Evolutionary conservation across 2,888 invertebrate genomes (phyloP), one percentile per base, ranked within the genome.

Genomic region (Cheilosia scutellata): DNA sequence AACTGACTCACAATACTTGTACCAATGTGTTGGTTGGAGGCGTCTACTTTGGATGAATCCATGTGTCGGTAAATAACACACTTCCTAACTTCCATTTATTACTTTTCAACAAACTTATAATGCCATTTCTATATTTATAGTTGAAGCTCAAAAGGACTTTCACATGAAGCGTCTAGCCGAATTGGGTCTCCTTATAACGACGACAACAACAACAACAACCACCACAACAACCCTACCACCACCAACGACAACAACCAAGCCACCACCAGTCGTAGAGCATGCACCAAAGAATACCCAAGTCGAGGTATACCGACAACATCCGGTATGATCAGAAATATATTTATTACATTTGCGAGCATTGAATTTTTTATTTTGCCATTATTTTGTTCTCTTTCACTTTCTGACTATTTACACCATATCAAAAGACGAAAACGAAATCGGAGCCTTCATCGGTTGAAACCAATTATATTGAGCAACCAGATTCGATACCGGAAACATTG

Each of bases 21-120:
- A 97, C 91, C 96, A 97, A 90, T 98, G 98, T 89, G 94, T 97
- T 0, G 97, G 97, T 68, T 98, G 98, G 97, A 97, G 97, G 90
- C 92, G 97, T 79, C 94, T 97, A 49, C 94, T 98, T 47, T 98
- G 98, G 97, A 95, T 97, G 82, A 98, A 98, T 92, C 97, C 97
- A 68, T 98, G 98, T 92, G 97, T 98, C 89, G 97, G 98, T 98
- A 93, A 95, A 96, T 93, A 83, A 33, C 49, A n/a, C 6, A 20
- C 27, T 25, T n/a, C 7, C 0, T 27, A 74, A n/a, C 44, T 37
- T 31, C 20, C n/a, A 47, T 16, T 2, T 47, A 7, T 4, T 6
- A 47, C 7, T 47, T 6, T 5, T 6, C 5, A 16, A 47, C 7
- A 7, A 16, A 16, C 16, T 20, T 20, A 25, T 31, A n/a, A 29